phyloP scores from a whole-genome alignment of 2,888 invertebrate genomes.

The Drosophila falleni region DNA sequence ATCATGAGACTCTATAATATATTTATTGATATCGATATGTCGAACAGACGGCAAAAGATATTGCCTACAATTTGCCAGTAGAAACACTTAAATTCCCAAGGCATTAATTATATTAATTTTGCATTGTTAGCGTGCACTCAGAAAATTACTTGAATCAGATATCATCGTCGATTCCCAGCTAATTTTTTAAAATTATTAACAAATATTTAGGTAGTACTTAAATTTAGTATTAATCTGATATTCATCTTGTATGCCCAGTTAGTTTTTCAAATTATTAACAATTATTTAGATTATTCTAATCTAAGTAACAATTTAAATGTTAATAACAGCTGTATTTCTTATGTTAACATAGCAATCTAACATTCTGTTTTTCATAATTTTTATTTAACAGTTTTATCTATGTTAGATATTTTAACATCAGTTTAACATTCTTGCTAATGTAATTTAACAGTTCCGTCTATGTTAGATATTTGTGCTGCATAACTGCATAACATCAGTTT shows the following conservation, averaged over 20 bases:
- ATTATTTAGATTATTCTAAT: no score
- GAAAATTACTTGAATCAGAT: neutral
- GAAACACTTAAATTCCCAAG: neutral
- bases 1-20: slow-evolving; percentile 21
- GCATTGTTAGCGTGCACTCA: neutral
- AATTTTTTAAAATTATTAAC: neutral
- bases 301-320: no score
- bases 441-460: no score
- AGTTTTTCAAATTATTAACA: no score
- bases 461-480: no score
- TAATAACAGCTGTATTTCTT: neutral
- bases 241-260: no score
- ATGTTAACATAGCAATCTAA: neutral
- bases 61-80: slow-evolving; percentile 26
- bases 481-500: no score
- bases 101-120: neutral
- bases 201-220: neutral
- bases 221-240: no score
- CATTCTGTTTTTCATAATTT: neutral
- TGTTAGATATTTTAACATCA: neutral
- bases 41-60: slow-evolving; percentile 9
- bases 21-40: slow-evolving; percentile 40
- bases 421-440: no score
- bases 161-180: neutral
- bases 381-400: neutral